Evolutionary conservation across 2,888 invertebrate genomes (phyloP), one percentile per base, ranked within the genome.

Genomic region (Chironomus tentans): DNA sequence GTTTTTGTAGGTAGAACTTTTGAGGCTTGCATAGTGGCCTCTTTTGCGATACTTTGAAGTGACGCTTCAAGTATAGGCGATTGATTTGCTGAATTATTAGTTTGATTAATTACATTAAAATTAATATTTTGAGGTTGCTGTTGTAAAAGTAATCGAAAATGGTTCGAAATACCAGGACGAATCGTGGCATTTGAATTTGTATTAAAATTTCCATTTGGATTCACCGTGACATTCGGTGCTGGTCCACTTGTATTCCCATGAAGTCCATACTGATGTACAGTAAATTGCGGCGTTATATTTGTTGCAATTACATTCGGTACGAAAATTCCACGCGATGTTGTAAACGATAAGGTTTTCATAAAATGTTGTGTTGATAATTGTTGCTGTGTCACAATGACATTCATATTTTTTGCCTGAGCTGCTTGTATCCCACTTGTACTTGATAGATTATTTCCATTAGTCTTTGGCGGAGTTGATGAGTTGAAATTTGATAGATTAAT

Each of bases 191-290:
- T 79, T n/a, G 79, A 78, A 71, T 79, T 78, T 28, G 79, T 78
- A 74, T 79, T 80, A 70, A 80, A 81, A 77, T 79, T 80, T 46
- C 86, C 86, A 83, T 85, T 86, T 80, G 89, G 88, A 85, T 88
- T 89, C 80, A 89, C 89, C 81, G 89, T 89, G 78, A 89, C 89
- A 85, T 89, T 89, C 81, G 89, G 89, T 81, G 89, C 89, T 82
- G 89, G 89, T 82, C 88, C 89, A 78, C 77, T 77, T 47, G 77
- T 46, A 75, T 78, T 78, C 50, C 75, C 73, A 68, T 76, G 61
- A 69, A 78, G 56, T 61, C 77, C 77, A 61, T 77, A 78, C 47
- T 79, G 79, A 74, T 79, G 79, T 48, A 79, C 77, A 47, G 79
- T 79, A 70, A 79, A 79, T 69, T 78, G 78, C 15, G 78, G 77